Evolutionary conservation across 2,797 vertebrate genomes (phyloP).

Genomic region (Protosalanx chinensis): DNA sequence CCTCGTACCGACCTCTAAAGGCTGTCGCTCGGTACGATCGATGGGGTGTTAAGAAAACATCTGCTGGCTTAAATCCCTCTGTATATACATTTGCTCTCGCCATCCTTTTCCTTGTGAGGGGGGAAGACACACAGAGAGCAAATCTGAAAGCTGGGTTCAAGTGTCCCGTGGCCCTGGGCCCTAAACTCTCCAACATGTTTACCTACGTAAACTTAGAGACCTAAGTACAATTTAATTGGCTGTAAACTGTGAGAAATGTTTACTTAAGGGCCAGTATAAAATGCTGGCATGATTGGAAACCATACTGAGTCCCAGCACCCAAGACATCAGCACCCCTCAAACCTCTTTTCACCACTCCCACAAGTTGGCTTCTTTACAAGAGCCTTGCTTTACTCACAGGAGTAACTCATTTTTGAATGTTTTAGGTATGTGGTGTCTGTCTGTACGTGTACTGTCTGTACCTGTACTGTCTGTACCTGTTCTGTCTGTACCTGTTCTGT

Average conservation of each 20-base stretch:
- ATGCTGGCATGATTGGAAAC: conserved; percentile 81
- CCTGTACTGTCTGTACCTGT: too few relatives aligned
- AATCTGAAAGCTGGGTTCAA: conserved; percentile 61
- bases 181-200: conserved; percentile 82
- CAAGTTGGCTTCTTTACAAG: conserved; percentile 81
- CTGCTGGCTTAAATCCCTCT: conserved; percentile 62
- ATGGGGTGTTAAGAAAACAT: conserved; percentile 71
- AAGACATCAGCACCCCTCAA: conserved; percentile 30
- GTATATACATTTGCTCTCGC: conserved; percentile 61
- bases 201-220: conserved; percentile 79
- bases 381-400: conserved; percentile 58
- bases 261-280: conserved; percentile 86
- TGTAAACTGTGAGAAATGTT: conserved; percentile 85
- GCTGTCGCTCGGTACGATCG: conserved; percentile 68
- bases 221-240: conserved; percentile 94
- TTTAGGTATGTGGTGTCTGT: conserved; percentile 84
- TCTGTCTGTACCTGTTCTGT: too few relatives aligned
- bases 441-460: conserved; percentile 42
- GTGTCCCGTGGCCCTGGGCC: conserved; percentile 77
- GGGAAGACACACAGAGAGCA: conserved; percentile 53
- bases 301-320: conserved; percentile 50
- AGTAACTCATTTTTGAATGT: conserved; percentile 77
- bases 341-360: conserved; percentile 55
- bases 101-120: conserved; percentile 52
- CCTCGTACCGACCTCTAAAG: conserved; percentile 61